These are phyloP conservation scores for Takifugu flavidus DNA, from an alignment of 2,113 vertebrate species.

Conservation along the genomic window DNA sequence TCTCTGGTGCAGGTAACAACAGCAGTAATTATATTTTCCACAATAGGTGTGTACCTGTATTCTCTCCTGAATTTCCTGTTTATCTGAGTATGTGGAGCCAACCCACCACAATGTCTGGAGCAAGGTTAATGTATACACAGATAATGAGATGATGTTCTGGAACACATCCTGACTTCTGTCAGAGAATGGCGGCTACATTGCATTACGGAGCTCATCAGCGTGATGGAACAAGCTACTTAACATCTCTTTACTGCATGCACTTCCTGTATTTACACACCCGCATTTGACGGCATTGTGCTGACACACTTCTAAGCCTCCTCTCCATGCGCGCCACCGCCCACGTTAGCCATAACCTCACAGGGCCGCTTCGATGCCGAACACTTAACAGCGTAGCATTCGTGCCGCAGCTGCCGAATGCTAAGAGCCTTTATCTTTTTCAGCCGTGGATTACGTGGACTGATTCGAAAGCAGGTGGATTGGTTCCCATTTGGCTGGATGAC, in stretches of 20 bases:
- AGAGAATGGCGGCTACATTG: constrained; percentile 44
- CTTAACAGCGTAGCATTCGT: constrained; percentile 22
- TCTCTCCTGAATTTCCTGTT: no score
- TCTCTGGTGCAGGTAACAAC: no score
- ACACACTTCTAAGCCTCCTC: constrained; percentile 23
- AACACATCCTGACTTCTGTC: constrained; percentile 54
- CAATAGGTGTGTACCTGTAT: no score
- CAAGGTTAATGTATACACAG: constrained; percentile 73
- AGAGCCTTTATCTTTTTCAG: constrained; percentile 2
- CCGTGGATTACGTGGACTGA: background rate
- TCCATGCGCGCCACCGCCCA: constrained; percentile 20
- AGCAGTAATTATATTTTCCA: no score
- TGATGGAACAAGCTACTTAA: constrained; percentile 64
- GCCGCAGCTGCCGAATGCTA: constrained; percentile 3
- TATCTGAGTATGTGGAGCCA: constrained; percentile 1
- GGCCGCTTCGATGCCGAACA: constrained; percentile 19
- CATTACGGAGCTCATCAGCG: constrained; percentile 66
- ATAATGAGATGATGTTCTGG: constrained; percentile 67
- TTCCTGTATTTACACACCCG: background rate
- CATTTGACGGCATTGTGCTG: constrained; percentile 28
- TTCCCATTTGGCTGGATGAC: no score
- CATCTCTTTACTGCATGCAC: constrained; percentile 53
- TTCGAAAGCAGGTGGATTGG: no score
- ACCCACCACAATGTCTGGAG: constrained; percentile 8
- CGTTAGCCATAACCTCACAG: constrained; percentile 28